phyloP scores from a whole-genome alignment of 2,888 invertebrate species.

The Ichneumoninae sp. region DNA sequence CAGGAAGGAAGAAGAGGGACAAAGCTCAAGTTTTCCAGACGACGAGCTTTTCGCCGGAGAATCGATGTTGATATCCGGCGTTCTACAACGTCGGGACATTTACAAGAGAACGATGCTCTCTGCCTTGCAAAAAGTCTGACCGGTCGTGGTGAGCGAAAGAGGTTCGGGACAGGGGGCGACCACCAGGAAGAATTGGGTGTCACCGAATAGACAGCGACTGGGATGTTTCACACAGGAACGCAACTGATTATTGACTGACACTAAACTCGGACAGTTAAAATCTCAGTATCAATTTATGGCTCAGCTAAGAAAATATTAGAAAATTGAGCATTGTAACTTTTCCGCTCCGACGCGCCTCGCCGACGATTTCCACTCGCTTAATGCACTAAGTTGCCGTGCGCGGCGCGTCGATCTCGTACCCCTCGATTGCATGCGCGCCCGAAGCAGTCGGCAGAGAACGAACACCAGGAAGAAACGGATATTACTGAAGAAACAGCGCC shows the following conservation, averaged over 20 bases:
- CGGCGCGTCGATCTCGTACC: constrained; percentile 45
- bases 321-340: not conserved
- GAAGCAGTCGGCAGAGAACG: constrained; percentile 69
- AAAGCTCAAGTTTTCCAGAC: constrained; percentile 49
- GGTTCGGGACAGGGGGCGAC: constrained; percentile 24
- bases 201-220: too few species aligned
- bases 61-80: constrained; percentile 48
- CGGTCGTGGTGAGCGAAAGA: constrained; percentile 11
- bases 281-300: too few species aligned
- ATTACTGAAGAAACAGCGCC: too few species aligned
- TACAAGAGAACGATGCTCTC: constrained; percentile 23
- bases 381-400: constrained; percentile 2
- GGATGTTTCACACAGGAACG: too few species aligned
- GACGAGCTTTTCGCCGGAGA: constrained; percentile 30
- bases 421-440: constrained; percentile 63
- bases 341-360: not conserved
- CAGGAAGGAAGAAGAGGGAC: constrained; percentile 19
- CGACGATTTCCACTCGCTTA: constrained; percentile 1
- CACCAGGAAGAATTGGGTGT: not conserved
- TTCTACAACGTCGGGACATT: constrained; percentile 39
- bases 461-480: too few species aligned
- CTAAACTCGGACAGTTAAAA: too few species aligned
- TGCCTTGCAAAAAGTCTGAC: constrained; percentile 9
- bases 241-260: too few species aligned
- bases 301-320: not conserved